phyloP scores from a whole-genome alignment of 1,140 invertebrate species.

The Dinoponera quadriceps region DNA sequence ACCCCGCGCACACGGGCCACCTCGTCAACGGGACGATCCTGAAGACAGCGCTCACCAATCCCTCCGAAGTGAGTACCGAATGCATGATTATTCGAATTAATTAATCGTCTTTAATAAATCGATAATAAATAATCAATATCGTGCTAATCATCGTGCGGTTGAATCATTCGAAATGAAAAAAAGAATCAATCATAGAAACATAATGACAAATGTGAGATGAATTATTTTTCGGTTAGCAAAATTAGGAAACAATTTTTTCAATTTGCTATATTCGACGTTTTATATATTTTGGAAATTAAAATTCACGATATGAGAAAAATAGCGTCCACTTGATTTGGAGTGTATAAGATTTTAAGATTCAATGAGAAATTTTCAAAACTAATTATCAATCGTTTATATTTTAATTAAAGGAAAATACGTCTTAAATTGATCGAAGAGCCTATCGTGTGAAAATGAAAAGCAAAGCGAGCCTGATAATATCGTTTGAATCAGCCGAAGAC shows the following conservation, averaged over 20 bases:
- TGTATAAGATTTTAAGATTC: neutral
- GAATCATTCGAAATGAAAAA: neutral
- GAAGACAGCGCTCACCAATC: slow-evolving; percentile 97
- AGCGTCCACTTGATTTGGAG: neutral
- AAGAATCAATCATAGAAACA: slow-evolving; percentile 3
- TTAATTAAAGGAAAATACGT: neutral
- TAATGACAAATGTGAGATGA: neutral
- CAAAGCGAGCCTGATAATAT: no score
- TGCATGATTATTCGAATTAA: no score
- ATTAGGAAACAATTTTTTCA: neutral
- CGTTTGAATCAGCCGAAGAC: no score
- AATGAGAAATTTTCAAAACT: neutral
- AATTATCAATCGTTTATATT: neutral
- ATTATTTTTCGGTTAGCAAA: neutral
- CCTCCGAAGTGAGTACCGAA: slow-evolving; percentile 90
- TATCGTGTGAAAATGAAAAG: neutral
- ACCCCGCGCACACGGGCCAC: slow-evolving; percentile 87
- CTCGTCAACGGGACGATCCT: slow-evolving; percentile 96
- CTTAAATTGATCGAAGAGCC: neutral
- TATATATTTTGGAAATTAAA: neutral
- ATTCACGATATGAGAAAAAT: neutral
- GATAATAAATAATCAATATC: no score
- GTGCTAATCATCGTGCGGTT: neutral
- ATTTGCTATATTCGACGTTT: neutral
- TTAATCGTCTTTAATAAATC: no score